phyloP scores from a whole-genome alignment of 92 coral and sea anemone species.

The Plumapathes pennacea region DNA sequence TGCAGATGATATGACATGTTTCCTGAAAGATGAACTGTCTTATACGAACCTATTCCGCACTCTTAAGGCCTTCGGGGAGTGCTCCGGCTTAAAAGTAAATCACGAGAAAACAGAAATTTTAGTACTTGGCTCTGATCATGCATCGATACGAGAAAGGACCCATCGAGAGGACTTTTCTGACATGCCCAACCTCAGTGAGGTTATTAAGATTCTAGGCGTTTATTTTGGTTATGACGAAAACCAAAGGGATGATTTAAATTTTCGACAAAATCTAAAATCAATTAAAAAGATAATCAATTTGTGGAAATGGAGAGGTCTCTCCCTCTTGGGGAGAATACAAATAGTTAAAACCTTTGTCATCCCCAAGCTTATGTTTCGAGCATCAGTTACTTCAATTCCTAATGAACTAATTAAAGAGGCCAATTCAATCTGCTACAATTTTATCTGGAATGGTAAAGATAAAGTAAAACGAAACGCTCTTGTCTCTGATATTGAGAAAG shows the following conservation, averaged over 20 bases:
- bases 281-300: slow-evolving; percentile 1
- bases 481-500: neutral
- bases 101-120: slow-evolving; percentile 14
- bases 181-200: neutral
- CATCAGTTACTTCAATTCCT: neutral
- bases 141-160: neutral
- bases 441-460: neutral
- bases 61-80: slow-evolving; percentile 4
- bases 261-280: slow-evolving; percentile 1
- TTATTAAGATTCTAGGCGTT: slow-evolving; percentile 1
- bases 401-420: neutral
- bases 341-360: slow-evolving; percentile 5
- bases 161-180: neutral
- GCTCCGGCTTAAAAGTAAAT: slow-evolving; percentile 12
- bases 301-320: neutral
- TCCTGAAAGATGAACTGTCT: neutral
- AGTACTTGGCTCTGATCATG: no score
- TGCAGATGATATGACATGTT: slow-evolving; percentile 16
- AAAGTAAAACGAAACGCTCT: slow-evolving; percentile 4
- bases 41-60: neutral
- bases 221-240: slow-evolving; percentile 1
- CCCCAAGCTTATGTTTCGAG: slow-evolving; percentile 2
- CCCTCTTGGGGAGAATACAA: neutral
- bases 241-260: slow-evolving; percentile 10
- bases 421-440: neutral